A percentile compares a stretch with the other conserved stretches of the same genome.
These are phyloP conservation scores for Drosophila albomicans DNA, from an alignment of 1,140 invertebrate genomes.

Conservation along the genomic window DNA sequence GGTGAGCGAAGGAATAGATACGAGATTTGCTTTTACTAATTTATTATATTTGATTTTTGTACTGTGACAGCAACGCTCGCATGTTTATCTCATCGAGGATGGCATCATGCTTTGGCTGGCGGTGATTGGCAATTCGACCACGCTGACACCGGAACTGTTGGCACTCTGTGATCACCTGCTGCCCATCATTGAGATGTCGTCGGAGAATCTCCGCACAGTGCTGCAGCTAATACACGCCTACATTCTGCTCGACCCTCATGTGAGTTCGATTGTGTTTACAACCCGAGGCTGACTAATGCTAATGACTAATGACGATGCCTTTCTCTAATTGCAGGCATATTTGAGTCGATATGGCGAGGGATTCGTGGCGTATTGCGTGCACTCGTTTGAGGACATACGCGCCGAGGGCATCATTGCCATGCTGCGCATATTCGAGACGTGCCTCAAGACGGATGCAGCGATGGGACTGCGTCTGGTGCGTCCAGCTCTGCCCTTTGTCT, in stretches of 20 bases:
- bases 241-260: conserved; percentile 90
- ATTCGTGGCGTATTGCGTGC: conserved; percentile 89
- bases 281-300: conserved; percentile 77
- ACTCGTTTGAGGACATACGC: conserved; percentile 91
- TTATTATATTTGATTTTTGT: neutral
- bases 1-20: conserved; percentile 26
- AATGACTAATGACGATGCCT: conserved; percentile 55
- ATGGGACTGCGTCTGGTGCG: conserved; percentile 89
- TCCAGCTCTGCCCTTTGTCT: conserved; percentile 88
- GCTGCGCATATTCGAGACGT: conserved; percentile 90
- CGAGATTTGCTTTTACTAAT: too few species aligned
- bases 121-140: conserved; percentile 91
- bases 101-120: conserved; percentile 95
- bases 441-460: conserved; percentile 88
- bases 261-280: conserved; percentile 85
- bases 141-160: conserved; percentile 88
- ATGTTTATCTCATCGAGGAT: conserved; percentile 96
- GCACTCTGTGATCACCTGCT: conserved; percentile 92
- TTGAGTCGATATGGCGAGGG: conserved; percentile 89
- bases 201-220: conserved; percentile 92
- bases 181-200: conserved; percentile 91
- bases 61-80: conserved; percentile 88
- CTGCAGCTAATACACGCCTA: conserved; percentile 94
- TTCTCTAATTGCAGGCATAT: conserved; percentile 86
- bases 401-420: conserved; percentile 91